Evolutionary conservation across 2,888 invertebrate species (phyloP), one percentile per base, ranked within the genome.

Genomic region (Epinotia demarniana): DNA sequence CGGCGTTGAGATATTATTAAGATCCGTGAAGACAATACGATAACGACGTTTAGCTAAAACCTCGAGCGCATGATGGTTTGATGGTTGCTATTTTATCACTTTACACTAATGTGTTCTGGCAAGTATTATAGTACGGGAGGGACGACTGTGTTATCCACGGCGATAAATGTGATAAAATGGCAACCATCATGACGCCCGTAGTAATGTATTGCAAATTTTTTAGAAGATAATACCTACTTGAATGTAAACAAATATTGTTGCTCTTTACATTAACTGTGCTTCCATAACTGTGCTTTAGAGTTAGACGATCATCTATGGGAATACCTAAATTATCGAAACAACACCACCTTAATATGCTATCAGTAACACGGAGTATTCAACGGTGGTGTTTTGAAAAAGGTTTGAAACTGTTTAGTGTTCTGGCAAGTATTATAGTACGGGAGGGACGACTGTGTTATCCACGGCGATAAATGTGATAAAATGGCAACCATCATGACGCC

Each of bases 1-100:
- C 75, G 70, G 43, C 55, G 60, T 53, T 27, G 53, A 69, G 63
- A 63, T 55, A 57, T 73, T 68, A 70, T 70, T 63, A 74, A 60
- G 66, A 73, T 60, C 60, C 60, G 69, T 69, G 46, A 69, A 61
- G 18, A 53, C 66, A 53, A 33, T 61, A 61, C 61, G 49, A 49
- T 67, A 60, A 71, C 63, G 64, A 73, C 58, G 60, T 66, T 66
- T 66, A 58, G 58, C 66, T 49, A 43, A 46, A 69, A 3, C 9
- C 3, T 16, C 16, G 16, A 13, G 55, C 13, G n/a, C 9, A 27
- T 27, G 23, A 27, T 27, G 8, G 8, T 33, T 9, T 39, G 9
- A 39, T 39, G 9, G 39, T 39, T 39, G 39, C 9, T 39, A 39
- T 39, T 39, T 39, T 39, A 39, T 39, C 39, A 39, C 9, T 39